These are phyloP conservation scores for Carcinoscorpius rotundicauda DNA, from an alignment of 1,140 invertebrate genomes.

Conservation along the genomic window DNA sequence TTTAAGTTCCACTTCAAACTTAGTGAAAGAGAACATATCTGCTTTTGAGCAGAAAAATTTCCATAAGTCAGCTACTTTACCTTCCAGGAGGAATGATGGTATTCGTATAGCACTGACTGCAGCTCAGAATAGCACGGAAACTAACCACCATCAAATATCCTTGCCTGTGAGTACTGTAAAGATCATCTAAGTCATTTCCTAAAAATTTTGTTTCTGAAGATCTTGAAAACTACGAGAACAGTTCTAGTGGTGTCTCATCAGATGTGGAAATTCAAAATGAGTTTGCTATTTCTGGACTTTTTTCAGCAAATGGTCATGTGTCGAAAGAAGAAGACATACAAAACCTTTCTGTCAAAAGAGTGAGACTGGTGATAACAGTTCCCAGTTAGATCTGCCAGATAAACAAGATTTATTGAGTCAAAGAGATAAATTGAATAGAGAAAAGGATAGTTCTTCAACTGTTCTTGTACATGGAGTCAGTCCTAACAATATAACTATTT, in stretches of 20 bases:
- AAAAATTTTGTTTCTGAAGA: slow-evolving; percentile 54
- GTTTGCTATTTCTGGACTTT: no score
- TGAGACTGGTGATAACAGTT: no score
- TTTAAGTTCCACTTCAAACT: not conserved
- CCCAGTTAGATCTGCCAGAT: no score
- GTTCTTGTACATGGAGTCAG: no score
- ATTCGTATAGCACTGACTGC: slow-evolving; percentile 13
- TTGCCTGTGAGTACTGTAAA: slow-evolving; percentile 39
- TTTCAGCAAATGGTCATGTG: no score
- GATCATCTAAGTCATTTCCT: slow-evolving; percentile 69
- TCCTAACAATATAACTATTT: no score
- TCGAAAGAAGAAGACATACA: no score
- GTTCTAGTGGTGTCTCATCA: slow-evolving; percentile 69
- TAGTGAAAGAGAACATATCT: slow-evolving; percentile 17
- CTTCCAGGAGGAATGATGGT: slow-evolving; percentile 2
- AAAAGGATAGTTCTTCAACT: no score
- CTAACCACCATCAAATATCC: not conserved
- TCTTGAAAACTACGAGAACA: slow-evolving; percentile 59
- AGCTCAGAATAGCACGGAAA: slow-evolving; percentile 9
- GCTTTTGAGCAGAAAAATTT: slow-evolving; percentile 7
- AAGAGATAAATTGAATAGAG: no score
- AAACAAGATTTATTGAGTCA: no score
- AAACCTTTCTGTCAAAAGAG: no score
- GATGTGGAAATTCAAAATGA: slow-evolving; percentile 53
- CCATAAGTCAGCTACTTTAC: no score